Base-by-base conservation (phyloP, 2,797 vertebrate species). In the Peromyscus nudipes region DNA sequence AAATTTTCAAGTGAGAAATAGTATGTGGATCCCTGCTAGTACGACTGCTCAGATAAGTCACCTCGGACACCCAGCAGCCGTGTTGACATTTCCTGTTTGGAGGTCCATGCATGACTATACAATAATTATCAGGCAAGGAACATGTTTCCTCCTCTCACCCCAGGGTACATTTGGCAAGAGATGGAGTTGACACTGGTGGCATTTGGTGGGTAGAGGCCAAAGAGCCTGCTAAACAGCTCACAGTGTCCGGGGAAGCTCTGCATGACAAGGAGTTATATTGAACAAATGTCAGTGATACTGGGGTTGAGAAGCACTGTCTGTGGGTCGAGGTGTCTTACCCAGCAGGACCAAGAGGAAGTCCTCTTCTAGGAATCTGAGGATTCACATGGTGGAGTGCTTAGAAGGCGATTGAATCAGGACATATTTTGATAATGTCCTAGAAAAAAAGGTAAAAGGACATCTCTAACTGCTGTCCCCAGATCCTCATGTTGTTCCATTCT, bases 1-100 rank as follows among this genome's bases (percentile, higher is more conserved):
- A 82, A 40, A 40, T 8, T 46, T 95, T n/a, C 91, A 62, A 67
- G 65, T 31, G 65, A 93, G 40, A 94, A 80, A 34, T 94, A 16
- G 34, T 86, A 7, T 65, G 34, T 43, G 57, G 88, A 31, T 25
- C 21, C 17, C 89, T 21, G 40, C 37, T 80, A 21, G 25, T 31
- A n/a, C 94, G 49, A 46, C 57, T 80, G 6, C 25, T 16, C 46
- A 55, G 27, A 4, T 55, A 31, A 31, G 27, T 79, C 31, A 37
- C 5, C 16, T 7, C n/a, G 31, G 7, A 31, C 37, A 46, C 25
- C 9, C 65, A 57, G 16, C 21, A 37, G n/a, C n/a, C 3, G 0
- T 60, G 73, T 49, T 89, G 16, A 14, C 65, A 17, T 55, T 81
- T 29, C 1, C 65, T 65, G 21, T 8, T 64, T 19, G 40, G 60